These are phyloP conservation scores for Glaucomys volans DNA, from an alignment of 2,113 vertebrate species.

Conservation along the genomic window DNA sequence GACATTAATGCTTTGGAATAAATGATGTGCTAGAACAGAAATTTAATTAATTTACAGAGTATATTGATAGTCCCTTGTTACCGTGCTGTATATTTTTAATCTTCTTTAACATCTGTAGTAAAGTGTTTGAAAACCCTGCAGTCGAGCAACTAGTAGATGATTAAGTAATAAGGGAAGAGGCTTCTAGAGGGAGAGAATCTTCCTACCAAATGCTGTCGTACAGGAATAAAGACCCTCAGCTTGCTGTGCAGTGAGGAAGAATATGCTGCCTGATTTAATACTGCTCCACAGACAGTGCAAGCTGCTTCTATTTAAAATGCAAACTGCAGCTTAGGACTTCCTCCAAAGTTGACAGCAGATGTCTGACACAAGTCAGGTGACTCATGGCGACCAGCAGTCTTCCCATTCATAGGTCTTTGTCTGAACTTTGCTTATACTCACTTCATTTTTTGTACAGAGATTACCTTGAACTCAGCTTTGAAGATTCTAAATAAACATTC, in stretches of 20 bases:
- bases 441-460: conserved; percentile 46
- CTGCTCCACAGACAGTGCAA: conserved; percentile 38
- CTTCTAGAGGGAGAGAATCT: conserved; percentile 87
- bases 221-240: conserved; percentile 82
- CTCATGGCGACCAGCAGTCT: conserved; percentile 5
- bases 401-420: not conserved
- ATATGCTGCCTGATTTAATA: conserved; percentile 66
- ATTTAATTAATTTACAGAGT: conserved; percentile 99
- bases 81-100: conserved; percentile 98
- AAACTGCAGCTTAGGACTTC: not conserved
- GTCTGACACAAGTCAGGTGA: conserved; percentile 27
- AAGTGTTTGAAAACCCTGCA: conserved; percentile 92
- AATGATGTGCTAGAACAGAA: conserved; percentile 99
- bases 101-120: conserved; percentile 98
- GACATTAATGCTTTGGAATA: conserved; percentile 97
- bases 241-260: conserved; percentile 78
- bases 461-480: conserved; percentile 29
- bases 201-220: conserved; percentile 85
- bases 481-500: conserved; percentile 38
- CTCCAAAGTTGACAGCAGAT: conserved; percentile 44
- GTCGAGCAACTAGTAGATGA: conserved; percentile 92
- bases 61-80: conserved; percentile 99
- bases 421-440: conserved; percentile 30
- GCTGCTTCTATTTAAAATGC: conserved; percentile 30
- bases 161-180: conserved; percentile 91